Base-by-base conservation (phyloP, 1,140 invertebrate genomes). In the Panonychus citri region DNA sequence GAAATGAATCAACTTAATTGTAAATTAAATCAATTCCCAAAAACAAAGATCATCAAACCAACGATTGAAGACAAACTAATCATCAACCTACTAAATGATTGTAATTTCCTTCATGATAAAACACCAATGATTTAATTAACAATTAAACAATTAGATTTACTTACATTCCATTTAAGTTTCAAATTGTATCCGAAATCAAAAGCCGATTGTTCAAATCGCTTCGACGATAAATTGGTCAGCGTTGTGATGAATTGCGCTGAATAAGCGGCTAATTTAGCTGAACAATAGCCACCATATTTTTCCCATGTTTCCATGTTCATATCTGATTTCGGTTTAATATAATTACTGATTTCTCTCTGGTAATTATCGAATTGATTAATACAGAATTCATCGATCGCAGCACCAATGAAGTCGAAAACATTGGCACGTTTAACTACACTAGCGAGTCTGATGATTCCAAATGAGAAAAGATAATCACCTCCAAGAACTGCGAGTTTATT, bases 381-480 rank as follows among this genome's bases (percentile, higher is more conserved):
- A 30, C 42, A 49, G 21, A 26, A 56, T 24, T 49, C 55, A 39
- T 56, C 55, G 12, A 56, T 56, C 13, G 55, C 24, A 34, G 40
- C 42, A n/a, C 42, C 43, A 1, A 56, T 50, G 21, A 56, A 48
- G n/a, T 56, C 28, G 10, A 56, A 37, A 10, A 37, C 43, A 37
- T 21, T 24, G 13, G 42, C 27, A 19, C 46, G 46, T 17, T 19
- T 26, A 19, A 56, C 43, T 37, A 48, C 13, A 34, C 34, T 56
- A 19, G 46, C 46, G 12, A 56, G 17, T 28, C 46, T 49, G 2
- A 56, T 48, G 26, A 56, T 49, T 12, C 24, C 27, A 50, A 30
- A 56, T 17, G 55, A 48, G n/a, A 56, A 49, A 25, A 56, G 46
- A 37, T 56, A 56, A 49, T 56, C 55, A 13, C 55, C 55, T 28